Evolutionary conservation across 2,113 vertebrate species (phyloP).

Genomic region (Myocastor coypus): DNA sequence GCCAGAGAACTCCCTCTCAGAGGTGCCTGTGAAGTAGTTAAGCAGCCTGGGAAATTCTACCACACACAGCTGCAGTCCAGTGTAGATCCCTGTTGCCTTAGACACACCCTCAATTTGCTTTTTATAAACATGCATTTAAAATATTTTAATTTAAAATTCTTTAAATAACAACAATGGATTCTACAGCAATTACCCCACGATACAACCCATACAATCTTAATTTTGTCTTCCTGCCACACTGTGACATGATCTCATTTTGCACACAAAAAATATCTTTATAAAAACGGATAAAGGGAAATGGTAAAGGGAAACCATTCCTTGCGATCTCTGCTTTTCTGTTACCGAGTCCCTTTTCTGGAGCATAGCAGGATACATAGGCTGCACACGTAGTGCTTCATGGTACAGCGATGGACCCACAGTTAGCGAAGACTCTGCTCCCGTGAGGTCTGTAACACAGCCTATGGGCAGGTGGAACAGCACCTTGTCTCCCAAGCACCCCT

Average conservation of each 20-base stretch:
- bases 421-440: neutral
- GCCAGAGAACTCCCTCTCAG: neutral
- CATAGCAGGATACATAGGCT: neutral
- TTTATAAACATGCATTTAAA: neutral
- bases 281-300: neutral
- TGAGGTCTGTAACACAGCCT: neutral
- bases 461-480: neutral
- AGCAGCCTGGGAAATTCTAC: neutral
- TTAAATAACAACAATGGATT: neutral
- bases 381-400: neutral
- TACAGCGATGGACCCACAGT: neutral
- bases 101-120: neutral
- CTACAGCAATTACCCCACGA: neutral
- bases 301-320: neutral
- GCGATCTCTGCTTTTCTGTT: neutral
- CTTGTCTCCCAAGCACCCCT: neutral
- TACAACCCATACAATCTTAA: slow-evolving; percentile 19
- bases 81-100: neutral
- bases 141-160: neutral
- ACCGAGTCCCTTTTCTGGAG: neutral
- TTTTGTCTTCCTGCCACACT: neutral
- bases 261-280: neutral
- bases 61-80: neutral
- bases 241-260: neutral
- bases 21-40: neutral